These are phyloP conservation scores for Lemur catta DNA, from an alignment of 2,797 vertebrate genomes.

Conservation along the genomic window DNA sequence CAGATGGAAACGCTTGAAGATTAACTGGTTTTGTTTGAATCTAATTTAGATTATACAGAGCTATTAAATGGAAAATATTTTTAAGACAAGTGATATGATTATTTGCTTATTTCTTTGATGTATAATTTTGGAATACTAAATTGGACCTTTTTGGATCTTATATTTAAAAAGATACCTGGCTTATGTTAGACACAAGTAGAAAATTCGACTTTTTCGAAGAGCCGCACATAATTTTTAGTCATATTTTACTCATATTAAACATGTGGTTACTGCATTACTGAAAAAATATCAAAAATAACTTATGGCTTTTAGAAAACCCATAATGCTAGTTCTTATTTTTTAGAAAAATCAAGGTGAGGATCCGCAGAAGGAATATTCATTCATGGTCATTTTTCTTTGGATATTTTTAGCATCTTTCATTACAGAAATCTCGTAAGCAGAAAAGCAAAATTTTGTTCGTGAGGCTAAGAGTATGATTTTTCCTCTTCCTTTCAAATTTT, in stretches of 20 bases:
- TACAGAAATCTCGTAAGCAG: background rate
- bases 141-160: background rate
- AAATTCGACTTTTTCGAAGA: slow-evolving; percentile 48
- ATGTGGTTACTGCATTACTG: slow-evolving; percentile 45
- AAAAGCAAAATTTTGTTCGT: background rate
- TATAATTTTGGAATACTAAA: background rate
- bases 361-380: background rate
- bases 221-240: background rate
- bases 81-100: background rate
- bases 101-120: slow-evolving; percentile 13
- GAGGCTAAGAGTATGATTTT: background rate
- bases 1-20: slow-evolving; percentile 28
- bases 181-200: background rate
- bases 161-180: background rate
- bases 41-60: background rate
- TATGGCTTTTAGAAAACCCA: slow-evolving; percentile 32
- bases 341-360: background rate
- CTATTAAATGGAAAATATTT: background rate
- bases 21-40: background rate
- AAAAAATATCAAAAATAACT: slow-evolving; percentile 45
- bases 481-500: background rate
- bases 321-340: background rate
- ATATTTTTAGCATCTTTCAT: background rate
- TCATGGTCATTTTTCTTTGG: background rate
- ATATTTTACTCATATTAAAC: slow-evolving; percentile 35